Evolutionary conservation across 2,888 invertebrate genomes (phyloP), one percentile per base, ranked within the genome.

Genomic region (Andrena dorsata): DNA sequence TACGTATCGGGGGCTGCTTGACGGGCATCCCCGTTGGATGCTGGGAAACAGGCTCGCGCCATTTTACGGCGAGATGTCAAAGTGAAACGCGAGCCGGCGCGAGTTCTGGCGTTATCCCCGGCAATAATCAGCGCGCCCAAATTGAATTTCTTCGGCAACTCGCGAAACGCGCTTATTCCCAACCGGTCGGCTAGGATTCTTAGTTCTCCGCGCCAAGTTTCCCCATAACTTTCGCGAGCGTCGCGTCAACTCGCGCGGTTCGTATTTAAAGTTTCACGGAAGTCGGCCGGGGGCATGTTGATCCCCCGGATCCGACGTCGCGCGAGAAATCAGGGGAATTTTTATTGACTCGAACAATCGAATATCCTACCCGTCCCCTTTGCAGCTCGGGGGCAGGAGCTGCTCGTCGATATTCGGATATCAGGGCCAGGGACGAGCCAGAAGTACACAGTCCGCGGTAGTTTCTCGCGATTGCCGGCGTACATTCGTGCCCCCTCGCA

Each of bases 401-500:
- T 23, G 66, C 74, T 76, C 64, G 49, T 72, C 71, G 84, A 82
- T 86, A 84, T 84, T 86, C 86, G 74, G 80, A 84, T 86, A 80
- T 86, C 86, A 53, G 72, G 60, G 58, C 47, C 71, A 61, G 53
- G 20, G 63, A 16, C 58, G 72, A 65, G 41, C 56, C 58, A 51
- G 47, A 65, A 69, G 68, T 73, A 80, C 64, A 74, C 61, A 56
- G 60, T 69, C 74, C 58, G 80, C 78, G 81, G 70, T 68, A 83
- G 79, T 86, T 87, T 83, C 77, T 87, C 85, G 76, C 76, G 85
- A 86, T 79, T 83, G 82, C 60, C 47, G 66, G 49, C 47, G 49
- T 41, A 56, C 4, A 51, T 51, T 53, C 61, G 70, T 61, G 71
- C 78, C 72, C 78, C 77, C 76, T 28, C 20, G 69, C 77, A 83